These are phyloP conservation scores for Ennomos quercinarius DNA, from an alignment of 2,888 invertebrate species.

Conservation along the genomic window DNA sequence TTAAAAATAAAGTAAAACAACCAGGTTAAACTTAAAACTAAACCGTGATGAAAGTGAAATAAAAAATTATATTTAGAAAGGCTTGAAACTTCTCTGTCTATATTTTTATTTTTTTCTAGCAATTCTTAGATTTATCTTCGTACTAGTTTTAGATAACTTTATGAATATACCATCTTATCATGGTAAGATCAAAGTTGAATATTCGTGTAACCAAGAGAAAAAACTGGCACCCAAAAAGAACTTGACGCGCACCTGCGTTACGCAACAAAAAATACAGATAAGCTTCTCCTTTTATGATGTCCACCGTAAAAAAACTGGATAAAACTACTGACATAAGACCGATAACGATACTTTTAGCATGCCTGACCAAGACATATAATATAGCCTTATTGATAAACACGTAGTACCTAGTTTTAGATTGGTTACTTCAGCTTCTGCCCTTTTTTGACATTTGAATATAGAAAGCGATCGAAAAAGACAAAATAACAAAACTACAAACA, in stretches of 20 bases:
- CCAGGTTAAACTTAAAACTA: background rate
- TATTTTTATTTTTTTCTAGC: no score
- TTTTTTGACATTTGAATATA: no score
- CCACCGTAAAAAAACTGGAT: conserved; percentile 43
- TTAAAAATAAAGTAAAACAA: background rate
- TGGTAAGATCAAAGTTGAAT: no score
- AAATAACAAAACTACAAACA: no score
- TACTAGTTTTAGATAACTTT: no score
- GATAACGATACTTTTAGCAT: conserved; percentile 10
- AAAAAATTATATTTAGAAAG: background rate
- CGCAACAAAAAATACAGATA: conserved; percentile 67
- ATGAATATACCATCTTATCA: no score
- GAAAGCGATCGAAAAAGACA: no score
- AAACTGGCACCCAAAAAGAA: conserved; percentile 57
- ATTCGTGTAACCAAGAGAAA: conserved; percentile 37
- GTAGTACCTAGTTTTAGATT: no score
- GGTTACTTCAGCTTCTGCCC: no score
- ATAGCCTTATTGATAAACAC: no score
- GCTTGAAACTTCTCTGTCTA: background rate
- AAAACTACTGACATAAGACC: conserved; percentile 12
- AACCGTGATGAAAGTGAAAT: background rate
- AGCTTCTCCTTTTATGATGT: conserved; percentile 48
- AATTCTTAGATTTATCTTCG: no score
- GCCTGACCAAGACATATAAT: background rate
- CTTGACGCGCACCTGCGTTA: conserved; percentile 71